phyloP scores from a whole-genome alignment of 2,888 invertebrate species.

The Dilophus febrilis region DNA sequence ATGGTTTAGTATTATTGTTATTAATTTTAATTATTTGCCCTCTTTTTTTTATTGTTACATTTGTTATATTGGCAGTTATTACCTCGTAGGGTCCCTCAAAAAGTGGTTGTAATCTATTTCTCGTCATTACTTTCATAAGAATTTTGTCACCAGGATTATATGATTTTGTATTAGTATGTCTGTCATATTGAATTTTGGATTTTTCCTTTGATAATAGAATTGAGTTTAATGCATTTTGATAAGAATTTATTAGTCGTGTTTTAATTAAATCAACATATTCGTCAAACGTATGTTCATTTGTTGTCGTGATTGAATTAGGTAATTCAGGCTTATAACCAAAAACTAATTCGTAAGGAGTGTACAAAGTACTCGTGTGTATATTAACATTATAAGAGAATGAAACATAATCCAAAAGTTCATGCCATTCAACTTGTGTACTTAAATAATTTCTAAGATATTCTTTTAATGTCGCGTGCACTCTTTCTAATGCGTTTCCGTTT shows the following conservation, averaged over 20 bases:
- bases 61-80: background rate
- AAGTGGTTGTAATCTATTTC: background rate
- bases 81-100: background rate
- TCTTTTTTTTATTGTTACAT: no score
- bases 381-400: conserved; percentile 17
- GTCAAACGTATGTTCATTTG: conserved; percentile 4
- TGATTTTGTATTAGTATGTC: background rate
- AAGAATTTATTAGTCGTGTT: conserved; percentile 6
- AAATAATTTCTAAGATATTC: no score
- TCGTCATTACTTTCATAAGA: background rate
- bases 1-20: no score
- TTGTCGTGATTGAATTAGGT: conserved; percentile 3
- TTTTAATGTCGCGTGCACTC: conserved; percentile 17
- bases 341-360: conserved; percentile 16
- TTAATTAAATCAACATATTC: conserved; percentile 7
- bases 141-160: background rate
- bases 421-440: conserved; percentile 19
- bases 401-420: conserved; percentile 16
- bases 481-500: conserved; percentile 18
- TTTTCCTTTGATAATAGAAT: conserved; percentile 5
- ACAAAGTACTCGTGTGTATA: conserved; percentile 15
- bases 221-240: conserved; percentile 7
- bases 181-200: conserved; percentile 5
- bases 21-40: no score
- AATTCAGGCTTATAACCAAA: conserved; percentile 14